Evolutionary conservation across 2,888 invertebrate genomes (phyloP), one percentile per base, ranked within the genome.

Genomic region (Punctoribates punctum): DNA sequence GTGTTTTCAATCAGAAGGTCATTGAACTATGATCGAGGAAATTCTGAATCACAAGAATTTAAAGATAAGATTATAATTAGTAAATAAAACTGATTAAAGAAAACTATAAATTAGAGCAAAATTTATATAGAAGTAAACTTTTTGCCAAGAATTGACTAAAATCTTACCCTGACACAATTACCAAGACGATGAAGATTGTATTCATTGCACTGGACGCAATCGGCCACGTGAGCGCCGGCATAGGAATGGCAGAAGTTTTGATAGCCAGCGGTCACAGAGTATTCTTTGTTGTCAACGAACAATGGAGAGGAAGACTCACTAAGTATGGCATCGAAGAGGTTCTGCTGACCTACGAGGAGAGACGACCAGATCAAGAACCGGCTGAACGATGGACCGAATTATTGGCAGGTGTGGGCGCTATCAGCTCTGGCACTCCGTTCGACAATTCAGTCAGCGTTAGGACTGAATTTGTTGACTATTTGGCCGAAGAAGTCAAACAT

Each of bases 211-310:
- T 23, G 2, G n/a, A 57, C 23, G n/a, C 3, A 3, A 27, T 60
- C 60, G 77, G 77, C 2, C 77, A 75, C 34, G 42, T 77, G 15
- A 77, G 76, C 27, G 29, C 77, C 13, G 76, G 57, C 20, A 65
- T 77, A 20, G 73, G 77, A 3, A 77, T 77, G 9, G 77, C 75
- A 3, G 75, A 77, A 38, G n/a, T 38, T 25, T 15, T 77, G n/a
- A 27, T 20, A 3, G 27, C 8, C 15, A 13, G 20, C 34, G 77
- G 77, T 34, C 77, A 77, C 34, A 74, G 25, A 29, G 62, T 60
- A 17, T 29, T 48, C 17, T 77, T 77, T 76, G 54, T n/a, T 8
- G 13, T 77, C 13, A 46, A 38, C 17, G 27, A 20, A 8, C 29
- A 74, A 9, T 73, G 72, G 76, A 27, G 13, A 6, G 76, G 76